These are phyloP conservation scores for Acropternis orthonyx DNA, from an alignment of 2,797 vertebrate genomes.

Conservation along the genomic window DNA sequence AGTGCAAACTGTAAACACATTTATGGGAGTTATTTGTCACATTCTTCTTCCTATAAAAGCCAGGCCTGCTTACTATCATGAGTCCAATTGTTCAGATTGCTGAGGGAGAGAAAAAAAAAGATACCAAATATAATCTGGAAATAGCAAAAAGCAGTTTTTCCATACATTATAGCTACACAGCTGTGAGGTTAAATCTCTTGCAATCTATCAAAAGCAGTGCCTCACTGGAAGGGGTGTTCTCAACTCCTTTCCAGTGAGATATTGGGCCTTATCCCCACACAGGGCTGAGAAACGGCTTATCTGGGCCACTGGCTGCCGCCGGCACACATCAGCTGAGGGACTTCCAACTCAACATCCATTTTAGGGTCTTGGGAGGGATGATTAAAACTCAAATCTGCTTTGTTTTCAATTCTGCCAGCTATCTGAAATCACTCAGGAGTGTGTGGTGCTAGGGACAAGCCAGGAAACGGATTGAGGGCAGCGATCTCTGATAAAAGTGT, in stretches of 20 bases:
- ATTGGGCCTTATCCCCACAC: background rate
- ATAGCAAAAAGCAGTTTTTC: slow-evolving; percentile 23
- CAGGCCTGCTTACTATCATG: background rate
- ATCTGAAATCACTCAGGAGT: slow-evolving; percentile 27
- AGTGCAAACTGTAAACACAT: slow-evolving; percentile 11
- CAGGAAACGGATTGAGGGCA: slow-evolving; percentile 21
- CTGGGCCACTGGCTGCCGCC: background rate
- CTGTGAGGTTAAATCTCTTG: slow-evolving; percentile 9
- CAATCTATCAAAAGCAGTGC: slow-evolving; percentile 9
- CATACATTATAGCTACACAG: background rate
- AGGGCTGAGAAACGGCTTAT: background rate
- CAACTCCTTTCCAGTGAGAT: background rate
- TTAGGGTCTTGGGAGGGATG: background rate
- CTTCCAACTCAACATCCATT: slow-evolving; percentile 14
- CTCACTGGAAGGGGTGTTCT: background rate
- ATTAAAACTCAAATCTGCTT: slow-evolving; percentile 31
- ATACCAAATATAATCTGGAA: background rate
- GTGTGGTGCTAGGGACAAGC: background rate
- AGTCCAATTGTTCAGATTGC: slow-evolving; percentile 34
- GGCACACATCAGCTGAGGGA: background rate
- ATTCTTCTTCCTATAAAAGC: slow-evolving; percentile 35
- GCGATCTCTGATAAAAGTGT: background rate
- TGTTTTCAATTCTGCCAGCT: slow-evolving; percentile 33
- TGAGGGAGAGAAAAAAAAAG: slow-evolving; percentile 9
- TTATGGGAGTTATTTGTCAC: slow-evolving; percentile 34